A percentile compares a stretch with the other conserved stretches of the same genome.
Evolutionary conservation across 2,888 invertebrate genomes (phyloP).

Genomic region (Mythimna lalbum): DNA sequence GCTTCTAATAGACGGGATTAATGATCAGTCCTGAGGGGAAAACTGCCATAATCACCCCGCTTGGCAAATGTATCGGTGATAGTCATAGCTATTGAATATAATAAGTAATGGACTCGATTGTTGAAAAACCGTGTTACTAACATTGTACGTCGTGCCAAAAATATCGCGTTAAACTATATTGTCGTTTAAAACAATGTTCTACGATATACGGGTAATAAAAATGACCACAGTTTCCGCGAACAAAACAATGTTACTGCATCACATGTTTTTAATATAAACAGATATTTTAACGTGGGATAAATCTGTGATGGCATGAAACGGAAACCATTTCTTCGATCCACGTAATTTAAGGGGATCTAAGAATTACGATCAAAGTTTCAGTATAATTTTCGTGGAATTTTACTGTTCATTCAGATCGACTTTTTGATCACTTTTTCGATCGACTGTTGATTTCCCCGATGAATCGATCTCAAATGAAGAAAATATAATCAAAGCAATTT

Average conservation of each 20-base stretch:
- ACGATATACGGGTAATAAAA: conserved; percentile 63
- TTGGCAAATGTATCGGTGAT: conserved; percentile 33
- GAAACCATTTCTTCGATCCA: conserved; percentile 41
- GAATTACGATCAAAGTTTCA: conserved; percentile 33
- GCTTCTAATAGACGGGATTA: conserved; percentile 38
- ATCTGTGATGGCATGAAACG: conserved; percentile 50
- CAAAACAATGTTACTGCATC: conserved; percentile 55
- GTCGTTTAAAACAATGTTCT: conserved; percentile 43
- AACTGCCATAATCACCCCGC: conserved; percentile 23
- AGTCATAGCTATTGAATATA: conserved; percentile 29
- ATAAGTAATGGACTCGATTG: conserved; percentile 19
- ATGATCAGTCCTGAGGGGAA: conserved; percentile 15
- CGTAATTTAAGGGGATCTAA: conserved; percentile 37
- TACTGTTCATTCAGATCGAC: not conserved
- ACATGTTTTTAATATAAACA: conserved; percentile 57
- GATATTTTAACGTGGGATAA: conserved; percentile 46
- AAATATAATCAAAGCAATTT: not conserved
- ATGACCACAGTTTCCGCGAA: conserved; percentile 75
- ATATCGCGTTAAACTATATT: conserved; percentile 32
- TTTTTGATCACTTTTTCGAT: not conserved
- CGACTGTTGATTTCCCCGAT: not conserved
- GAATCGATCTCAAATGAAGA: not conserved
- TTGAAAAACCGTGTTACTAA: conserved; percentile 35
- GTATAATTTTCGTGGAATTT: conserved; percentile 16
- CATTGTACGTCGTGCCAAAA: conserved; percentile 38